Evolutionary conservation across 2,113 vertebrate species (phyloP), one percentile per base, ranked within the genome.

Genomic region (Scophthalmus maximus): DNA sequence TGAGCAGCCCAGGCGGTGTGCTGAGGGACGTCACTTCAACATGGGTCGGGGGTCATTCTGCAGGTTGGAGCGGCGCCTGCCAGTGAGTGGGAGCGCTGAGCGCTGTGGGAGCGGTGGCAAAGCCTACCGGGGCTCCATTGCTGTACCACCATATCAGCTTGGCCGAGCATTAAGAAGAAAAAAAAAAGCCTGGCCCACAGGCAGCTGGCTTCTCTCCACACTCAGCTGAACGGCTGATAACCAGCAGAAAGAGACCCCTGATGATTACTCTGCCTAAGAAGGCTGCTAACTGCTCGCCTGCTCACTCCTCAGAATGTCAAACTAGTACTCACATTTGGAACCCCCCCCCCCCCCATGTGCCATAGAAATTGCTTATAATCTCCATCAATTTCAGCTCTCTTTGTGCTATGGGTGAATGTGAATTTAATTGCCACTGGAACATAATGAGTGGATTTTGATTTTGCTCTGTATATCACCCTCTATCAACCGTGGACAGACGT

Each of bases 371-470:
- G 58, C 57, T 36, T 30, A 23, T 66, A 61, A 68, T 58, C 67
- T 81, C 86, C 81, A 88, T 92, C 90, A 89, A 77, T 87, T 84
- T 83, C 70, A 27, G 34, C 78, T 77, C 47, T 59, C 64, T 83
- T 85, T 85, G 72, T 82, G 73, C 79, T 79, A 53, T 58, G 55
- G 49, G 55, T 84, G 84, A 87, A 93, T 91, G 92, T 55, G 79
- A 84, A 86, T 93, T 91, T 90, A 91, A 93, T 92, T 92, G 82
- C 87, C 8, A 34, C 64, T 79, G 84, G 87, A 87, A 81, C 70
- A 66, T 64, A 86, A 67, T 47, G 38, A 73, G 52, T 23, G 59
- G 17, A n/a, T 61, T 85, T 66, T 52, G 64, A 67, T 81, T 84
- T 80, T 36, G 50, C 42, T 73, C 82, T 59, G 79, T 87, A 79